phyloP scores from a whole-genome alignment of 1,140 invertebrate genomes.

The Bombyx mori region DNA sequence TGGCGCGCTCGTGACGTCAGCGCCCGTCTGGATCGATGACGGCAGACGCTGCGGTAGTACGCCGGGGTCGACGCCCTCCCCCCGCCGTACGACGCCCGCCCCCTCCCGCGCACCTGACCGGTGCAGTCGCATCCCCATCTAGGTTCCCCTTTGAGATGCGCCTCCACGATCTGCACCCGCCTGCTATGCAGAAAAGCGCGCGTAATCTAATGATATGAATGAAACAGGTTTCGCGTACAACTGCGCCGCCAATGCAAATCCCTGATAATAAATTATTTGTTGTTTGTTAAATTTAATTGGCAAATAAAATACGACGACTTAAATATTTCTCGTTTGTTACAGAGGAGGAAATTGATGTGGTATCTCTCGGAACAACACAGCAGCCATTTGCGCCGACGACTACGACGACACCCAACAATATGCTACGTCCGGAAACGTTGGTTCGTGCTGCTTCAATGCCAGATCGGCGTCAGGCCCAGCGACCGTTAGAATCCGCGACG shows the following conservation, averaged over 20 bases:
- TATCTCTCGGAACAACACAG: slow-evolving; percentile 75
- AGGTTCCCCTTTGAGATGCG: slow-evolving; percentile 37
- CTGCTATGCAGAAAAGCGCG: slow-evolving; percentile 57
- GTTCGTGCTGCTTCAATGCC: slow-evolving; percentile 76
- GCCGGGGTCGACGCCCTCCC: slow-evolving; percentile 60
- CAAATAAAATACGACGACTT: slow-evolving; percentile 5
- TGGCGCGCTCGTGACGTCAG: slow-evolving; percentile 60
- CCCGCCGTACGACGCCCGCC: slow-evolving; percentile 31
- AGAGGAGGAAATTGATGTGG: slow-evolving; percentile 90
- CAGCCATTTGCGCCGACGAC: slow-evolving; percentile 41
- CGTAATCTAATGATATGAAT: slow-evolving; percentile 53
- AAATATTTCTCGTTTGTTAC: slow-evolving; percentile 64
- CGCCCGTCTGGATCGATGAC: slow-evolving; percentile 63
- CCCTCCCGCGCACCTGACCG: slow-evolving; percentile 56
- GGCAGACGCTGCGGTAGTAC: slow-evolving; percentile 69
- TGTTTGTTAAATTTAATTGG: slow-evolving; percentile 11
- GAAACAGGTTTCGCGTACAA: slow-evolving; percentile 48
- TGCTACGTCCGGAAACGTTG: slow-evolving; percentile 51
- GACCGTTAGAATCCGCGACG: slow-evolving; percentile 70
- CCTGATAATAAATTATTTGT: slow-evolving; percentile 7
- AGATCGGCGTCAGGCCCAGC: slow-evolving; percentile 75
- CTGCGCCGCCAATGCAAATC: slow-evolving; percentile 34
- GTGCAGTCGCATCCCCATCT: slow-evolving; percentile 61
- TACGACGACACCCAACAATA: slow-evolving; percentile 9
- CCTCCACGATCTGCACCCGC: slow-evolving; percentile 48